Evolutionary conservation across 2,797 vertebrate genomes (phyloP).

Genomic region (Gephyroberyx darwinii): DNA sequence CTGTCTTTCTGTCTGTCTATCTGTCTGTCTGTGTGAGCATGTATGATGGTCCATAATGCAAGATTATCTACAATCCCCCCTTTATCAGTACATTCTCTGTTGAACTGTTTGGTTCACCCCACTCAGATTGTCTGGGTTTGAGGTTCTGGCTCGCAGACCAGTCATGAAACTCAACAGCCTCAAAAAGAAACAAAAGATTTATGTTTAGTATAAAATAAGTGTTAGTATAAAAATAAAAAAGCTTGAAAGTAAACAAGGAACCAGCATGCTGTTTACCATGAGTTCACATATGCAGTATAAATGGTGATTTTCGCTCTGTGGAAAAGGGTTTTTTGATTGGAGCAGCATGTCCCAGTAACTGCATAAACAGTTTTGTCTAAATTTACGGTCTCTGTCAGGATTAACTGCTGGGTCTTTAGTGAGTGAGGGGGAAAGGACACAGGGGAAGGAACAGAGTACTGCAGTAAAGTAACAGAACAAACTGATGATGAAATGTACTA

Average conservation of each 20-base stretch:
- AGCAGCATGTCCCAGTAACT: constrained; percentile 18
- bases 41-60: constrained; percentile 3
- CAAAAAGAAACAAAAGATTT: not conserved
- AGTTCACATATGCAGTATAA: not conserved
- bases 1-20: no score
- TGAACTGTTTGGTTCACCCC: no score
- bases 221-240: no score
- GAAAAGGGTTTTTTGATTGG: not conserved
- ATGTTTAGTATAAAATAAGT: no score
- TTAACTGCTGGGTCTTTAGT: constrained; percentile 22
- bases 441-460: not conserved
- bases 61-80: constrained; percentile 3
- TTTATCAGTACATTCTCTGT: no score
- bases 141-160: not conserved
- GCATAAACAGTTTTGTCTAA: constrained; percentile 14
- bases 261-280: not conserved
- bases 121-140: constrained; percentile 3
- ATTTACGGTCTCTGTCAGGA: constrained; percentile 30
- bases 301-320: not conserved
- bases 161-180: no score
- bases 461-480: constrained; percentile 6
- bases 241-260: not conserved
- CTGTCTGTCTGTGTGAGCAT: not conserved
- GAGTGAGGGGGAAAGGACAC: not conserved
- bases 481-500: constrained; percentile 8